Conservation (phyloP, 2,113 vertebrate species). For the Sylvilagus bachmani region DNA sequence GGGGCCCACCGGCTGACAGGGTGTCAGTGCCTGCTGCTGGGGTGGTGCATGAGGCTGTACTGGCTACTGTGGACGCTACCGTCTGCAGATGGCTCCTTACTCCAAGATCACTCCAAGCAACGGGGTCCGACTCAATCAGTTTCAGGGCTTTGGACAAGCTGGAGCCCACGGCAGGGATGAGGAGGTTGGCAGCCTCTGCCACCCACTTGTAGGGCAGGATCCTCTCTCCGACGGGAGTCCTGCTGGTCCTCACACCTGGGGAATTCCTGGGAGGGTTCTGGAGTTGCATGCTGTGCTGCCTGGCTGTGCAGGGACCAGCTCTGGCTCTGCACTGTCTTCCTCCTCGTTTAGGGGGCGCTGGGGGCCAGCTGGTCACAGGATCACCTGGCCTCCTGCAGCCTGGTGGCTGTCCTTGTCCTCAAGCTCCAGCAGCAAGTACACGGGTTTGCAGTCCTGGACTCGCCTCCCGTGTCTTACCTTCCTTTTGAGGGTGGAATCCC, state of each 20-base stretch:
- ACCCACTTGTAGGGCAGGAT: conserved; percentile 91
- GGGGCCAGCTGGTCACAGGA: conserved; percentile 48
- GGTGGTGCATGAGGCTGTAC: conserved; percentile 76
- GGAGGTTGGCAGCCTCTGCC: conserved; percentile 93
- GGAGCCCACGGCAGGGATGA: conserved; percentile 90
- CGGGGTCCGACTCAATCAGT: conserved; percentile 95
- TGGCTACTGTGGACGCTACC: conserved; percentile 59
- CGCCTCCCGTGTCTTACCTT: conserved; percentile 95
- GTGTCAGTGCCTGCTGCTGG: not conserved
- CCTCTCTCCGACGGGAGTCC: conserved; percentile 76
- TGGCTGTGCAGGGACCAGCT: conserved; percentile 62
- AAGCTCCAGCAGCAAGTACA: conserved; percentile 86
- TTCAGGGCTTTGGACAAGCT: conserved; percentile 95
- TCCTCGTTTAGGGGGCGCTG: conserved; percentile 83
- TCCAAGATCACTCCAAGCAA: conserved; percentile 97
- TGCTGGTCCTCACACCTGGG: conserved; percentile 76
- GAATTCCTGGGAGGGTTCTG: conserved; percentile 71
- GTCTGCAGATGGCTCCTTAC: conserved; percentile 85
- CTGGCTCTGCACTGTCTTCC: conserved; percentile 80
- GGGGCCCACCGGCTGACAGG: conserved; percentile 61
- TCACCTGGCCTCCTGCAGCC: conserved; percentile 81
- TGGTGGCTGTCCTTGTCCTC: conserved; percentile 90
- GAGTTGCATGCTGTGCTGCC: conserved; percentile 35
- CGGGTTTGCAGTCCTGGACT: conserved; percentile 86
- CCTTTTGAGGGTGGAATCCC: conserved; percentile 99